phyloP scores from a whole-genome alignment of 2,113 vertebrate genomes.

The Hippopotamus amphibius region DNA sequence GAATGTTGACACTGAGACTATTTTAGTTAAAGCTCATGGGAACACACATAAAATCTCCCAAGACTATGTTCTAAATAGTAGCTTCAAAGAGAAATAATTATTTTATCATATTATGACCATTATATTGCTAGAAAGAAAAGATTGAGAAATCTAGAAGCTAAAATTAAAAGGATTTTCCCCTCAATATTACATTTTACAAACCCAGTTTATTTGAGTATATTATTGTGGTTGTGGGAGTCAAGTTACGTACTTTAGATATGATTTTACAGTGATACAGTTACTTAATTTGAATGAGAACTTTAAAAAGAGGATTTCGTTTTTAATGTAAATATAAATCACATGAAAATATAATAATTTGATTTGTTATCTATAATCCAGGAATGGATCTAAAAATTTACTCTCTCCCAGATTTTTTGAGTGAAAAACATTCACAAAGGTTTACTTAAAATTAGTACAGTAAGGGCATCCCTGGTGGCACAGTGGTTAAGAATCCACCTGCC shows the following conservation, averaged over 20 bases:
- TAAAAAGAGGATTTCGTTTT: not conserved
- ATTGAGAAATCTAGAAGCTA: not conserved
- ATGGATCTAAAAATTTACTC: not conserved
- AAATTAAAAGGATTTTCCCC: not conserved
- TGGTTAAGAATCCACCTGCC: too few species aligned
- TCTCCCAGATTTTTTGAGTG: not conserved
- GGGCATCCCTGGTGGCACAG: too few species aligned
- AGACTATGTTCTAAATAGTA: not conserved
- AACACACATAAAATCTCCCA: not conserved
- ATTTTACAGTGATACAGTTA: not conserved
- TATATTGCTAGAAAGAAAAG: not conserved
- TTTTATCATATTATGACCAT: not conserved
- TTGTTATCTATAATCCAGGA: not conserved
- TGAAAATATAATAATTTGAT: conserved; percentile 5
- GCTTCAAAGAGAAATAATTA: conserved; percentile 2
- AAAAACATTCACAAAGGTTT: not conserved
- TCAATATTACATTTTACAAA: not conserved
- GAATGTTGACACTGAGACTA: not conserved
- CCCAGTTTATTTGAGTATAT: not conserved
- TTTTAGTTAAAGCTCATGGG: not conserved
- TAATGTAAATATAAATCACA: conserved; percentile 14
- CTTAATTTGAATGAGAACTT: not conserved
- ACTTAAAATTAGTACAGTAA: not conserved
- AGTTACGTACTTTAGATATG: not conserved
- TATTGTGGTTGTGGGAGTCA: not conserved